Evolutionary conservation across 2,113 vertebrate species (phyloP).

Genomic region (Orientallactaga bullata): DNA sequence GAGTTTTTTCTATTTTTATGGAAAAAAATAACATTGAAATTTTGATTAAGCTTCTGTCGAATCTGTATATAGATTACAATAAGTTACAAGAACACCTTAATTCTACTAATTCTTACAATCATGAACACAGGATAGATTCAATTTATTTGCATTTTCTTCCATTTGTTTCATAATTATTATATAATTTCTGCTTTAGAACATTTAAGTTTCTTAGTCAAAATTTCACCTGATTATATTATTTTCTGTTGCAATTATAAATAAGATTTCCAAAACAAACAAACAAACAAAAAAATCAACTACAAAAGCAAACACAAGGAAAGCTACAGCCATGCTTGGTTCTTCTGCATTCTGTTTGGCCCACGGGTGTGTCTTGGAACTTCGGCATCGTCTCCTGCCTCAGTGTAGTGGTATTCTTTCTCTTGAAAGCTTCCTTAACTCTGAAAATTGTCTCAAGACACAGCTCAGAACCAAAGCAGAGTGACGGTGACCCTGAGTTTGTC

Average conservation of each 20-base stretch:
- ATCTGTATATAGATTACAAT: background rate
- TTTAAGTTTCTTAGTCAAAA: background rate
- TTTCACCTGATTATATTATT: background rate
- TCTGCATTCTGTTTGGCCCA: background rate
- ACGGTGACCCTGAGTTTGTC: background rate
- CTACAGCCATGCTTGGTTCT: background rate
- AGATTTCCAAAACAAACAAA: background rate
- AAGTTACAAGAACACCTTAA: background rate
- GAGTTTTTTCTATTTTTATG: background rate
- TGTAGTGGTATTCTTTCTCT: background rate
- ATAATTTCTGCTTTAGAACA: background rate
- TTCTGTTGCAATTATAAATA: background rate
- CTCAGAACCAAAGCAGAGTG: background rate
- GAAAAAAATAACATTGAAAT: background rate
- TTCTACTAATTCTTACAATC: background rate
- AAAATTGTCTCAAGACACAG: constrained; percentile 43
- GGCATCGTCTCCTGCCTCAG: background rate
- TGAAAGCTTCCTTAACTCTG: background rate
- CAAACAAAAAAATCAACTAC: background rate
- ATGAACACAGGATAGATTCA: background rate
- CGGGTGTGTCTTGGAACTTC: background rate
- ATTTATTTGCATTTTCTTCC: background rate
- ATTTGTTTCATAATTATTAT: background rate
- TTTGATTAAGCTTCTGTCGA: background rate
- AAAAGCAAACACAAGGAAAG: background rate